Evolutionary conservation across 2,113 vertebrate genomes (phyloP).

Genomic region (Arizona elegans): DNA sequence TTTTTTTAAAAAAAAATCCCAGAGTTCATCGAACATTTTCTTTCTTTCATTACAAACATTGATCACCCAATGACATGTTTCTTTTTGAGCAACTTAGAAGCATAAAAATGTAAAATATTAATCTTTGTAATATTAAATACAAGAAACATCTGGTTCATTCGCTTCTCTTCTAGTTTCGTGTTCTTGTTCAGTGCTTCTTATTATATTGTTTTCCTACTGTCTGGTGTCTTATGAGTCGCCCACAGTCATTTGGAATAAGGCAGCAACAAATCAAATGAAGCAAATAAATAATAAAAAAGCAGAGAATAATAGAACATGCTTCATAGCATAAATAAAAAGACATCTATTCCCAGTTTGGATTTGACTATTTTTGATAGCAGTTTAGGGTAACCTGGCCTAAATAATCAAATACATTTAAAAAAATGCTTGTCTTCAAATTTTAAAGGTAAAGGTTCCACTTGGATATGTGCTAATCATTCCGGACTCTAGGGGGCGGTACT

Average conservation of each 20-base stretch:
- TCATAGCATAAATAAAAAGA: neutral
- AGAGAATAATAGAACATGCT: neutral
- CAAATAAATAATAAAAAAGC: neutral
- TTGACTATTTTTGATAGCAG: neutral
- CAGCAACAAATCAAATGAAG: neutral
- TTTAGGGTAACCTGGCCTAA: neutral
- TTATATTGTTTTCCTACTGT: neutral
- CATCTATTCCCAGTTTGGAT: neutral
- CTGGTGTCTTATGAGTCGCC: neutral
- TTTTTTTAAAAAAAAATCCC: neutral
- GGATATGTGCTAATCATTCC: too few relatives aligned
- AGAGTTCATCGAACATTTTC: neutral
- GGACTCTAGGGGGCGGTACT: too few relatives aligned
- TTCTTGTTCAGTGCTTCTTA: neutral
- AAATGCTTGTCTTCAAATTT: neutral
- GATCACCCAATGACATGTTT: neutral
- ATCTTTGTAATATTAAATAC: neutral
- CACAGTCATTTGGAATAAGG: neutral
- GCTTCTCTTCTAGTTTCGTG: neutral
- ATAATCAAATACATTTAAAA: neutral
- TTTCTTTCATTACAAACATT: neutral
- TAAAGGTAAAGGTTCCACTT: too few relatives aligned
- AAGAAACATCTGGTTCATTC: neutral
- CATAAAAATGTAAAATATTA: constrained; percentile 2
- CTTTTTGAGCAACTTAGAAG: neutral